Evolutionary conservation across 2,888 invertebrate genomes (phyloP).

Genomic region (Melanostoma scalare): DNA sequence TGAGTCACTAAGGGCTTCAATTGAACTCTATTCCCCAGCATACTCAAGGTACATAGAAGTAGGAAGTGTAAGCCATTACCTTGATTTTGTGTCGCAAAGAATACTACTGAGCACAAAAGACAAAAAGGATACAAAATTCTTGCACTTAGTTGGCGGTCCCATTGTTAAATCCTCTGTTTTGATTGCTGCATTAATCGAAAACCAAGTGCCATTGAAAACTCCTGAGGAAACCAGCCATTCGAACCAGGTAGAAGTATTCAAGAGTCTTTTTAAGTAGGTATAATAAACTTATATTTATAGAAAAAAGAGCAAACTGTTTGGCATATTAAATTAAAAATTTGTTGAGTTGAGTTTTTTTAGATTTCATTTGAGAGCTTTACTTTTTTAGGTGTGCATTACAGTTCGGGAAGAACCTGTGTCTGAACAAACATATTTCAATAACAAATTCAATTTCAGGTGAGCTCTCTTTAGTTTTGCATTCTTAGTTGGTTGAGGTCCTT

Average conservation of each 20-base stretch:
- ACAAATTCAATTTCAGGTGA: too few relatives aligned
- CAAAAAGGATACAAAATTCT: conserved; percentile 84
- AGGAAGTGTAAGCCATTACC: conserved; percentile 88
- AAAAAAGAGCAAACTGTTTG: too few relatives aligned
- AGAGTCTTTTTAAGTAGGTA: conserved; percentile 76
- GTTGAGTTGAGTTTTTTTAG: too few relatives aligned
- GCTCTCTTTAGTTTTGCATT: too few relatives aligned
- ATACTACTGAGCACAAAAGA: conserved; percentile 87
- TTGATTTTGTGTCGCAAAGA: conserved; percentile 90
- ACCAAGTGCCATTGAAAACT: conserved; percentile 79
- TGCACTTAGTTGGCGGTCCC: conserved; percentile 88
- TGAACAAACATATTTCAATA: too few relatives aligned
- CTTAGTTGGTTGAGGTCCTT: too few relatives aligned
- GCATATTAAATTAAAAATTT: too few relatives aligned
- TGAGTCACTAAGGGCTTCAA: conserved; percentile 87
- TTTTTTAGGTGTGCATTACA: too few relatives aligned
- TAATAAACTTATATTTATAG: not conserved
- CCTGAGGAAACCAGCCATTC: conserved; percentile 52
- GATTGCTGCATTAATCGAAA: conserved; percentile 88
- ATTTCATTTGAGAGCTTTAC: too few relatives aligned
- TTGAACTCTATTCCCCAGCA: conserved; percentile 89
- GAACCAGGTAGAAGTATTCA: conserved; percentile 77
- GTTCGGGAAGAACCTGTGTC: too few relatives aligned
- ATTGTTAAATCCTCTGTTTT: conserved; percentile 89
- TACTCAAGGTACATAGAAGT: conserved; percentile 87